phyloP scores from a whole-genome alignment of 2,797 vertebrate genomes.

The Eulemur coronatus region DNA sequence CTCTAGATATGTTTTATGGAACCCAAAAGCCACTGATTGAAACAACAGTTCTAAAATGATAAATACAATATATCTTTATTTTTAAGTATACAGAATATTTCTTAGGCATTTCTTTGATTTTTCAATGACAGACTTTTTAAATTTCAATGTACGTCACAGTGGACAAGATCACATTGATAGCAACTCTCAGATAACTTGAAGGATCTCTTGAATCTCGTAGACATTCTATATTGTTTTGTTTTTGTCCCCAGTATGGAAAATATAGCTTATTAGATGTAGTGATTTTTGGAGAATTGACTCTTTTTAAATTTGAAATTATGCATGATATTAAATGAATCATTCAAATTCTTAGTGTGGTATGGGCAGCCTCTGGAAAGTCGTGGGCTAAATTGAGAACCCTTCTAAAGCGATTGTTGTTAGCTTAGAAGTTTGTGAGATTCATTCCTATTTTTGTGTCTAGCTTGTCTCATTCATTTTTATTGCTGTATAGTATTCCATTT shows the following conservation, averaged over 20 bases:
- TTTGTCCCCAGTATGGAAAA: background rate
- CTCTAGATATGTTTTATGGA: background rate
- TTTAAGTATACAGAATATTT: background rate
- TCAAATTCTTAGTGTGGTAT: background rate
- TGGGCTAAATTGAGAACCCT: background rate
- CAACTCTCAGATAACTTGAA: background rate
- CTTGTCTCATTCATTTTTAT: background rate
- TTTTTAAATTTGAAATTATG: background rate
- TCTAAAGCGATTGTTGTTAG: background rate
- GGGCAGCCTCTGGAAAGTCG: background rate
- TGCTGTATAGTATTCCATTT: background rate
- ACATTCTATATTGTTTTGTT: background rate
- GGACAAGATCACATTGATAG: background rate
- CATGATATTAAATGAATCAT: background rate
- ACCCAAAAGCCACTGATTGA: background rate
- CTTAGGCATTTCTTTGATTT: conserved; percentile 22
- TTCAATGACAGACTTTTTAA: background rate
- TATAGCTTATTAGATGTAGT: background rate
- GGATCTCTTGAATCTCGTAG: background rate
- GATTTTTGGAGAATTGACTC: background rate
- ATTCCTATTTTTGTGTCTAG: background rate
- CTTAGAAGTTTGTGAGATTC: background rate
- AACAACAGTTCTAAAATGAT: background rate
- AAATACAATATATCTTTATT: background rate
- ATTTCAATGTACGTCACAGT: background rate